Evolutionary conservation across 2,888 invertebrate genomes (phyloP).

Genomic region (Mechanitis mazaeus): DNA sequence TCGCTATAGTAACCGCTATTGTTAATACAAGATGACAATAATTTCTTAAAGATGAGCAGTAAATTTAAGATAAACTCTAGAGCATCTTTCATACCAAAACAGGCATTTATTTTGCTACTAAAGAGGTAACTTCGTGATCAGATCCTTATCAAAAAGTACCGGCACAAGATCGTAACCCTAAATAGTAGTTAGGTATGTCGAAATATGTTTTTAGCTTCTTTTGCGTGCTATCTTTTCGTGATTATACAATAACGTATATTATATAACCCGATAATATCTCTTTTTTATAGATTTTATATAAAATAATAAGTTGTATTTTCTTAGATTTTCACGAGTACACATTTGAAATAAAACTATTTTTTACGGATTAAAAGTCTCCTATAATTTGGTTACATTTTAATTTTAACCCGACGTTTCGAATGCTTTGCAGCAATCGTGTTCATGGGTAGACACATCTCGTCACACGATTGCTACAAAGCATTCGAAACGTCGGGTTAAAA

Average conservation of each 20-base stretch:
- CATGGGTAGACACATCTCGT: too few species aligned
- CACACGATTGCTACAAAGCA: too few species aligned
- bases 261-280: conserved; percentile 8
- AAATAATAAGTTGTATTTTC: not conserved
- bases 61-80: conserved; percentile 30
- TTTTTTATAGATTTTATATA: conserved; percentile 7
- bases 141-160: conserved; percentile 36
- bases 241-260: conserved; percentile 23
- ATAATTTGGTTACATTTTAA: too few species aligned
- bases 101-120: conserved; percentile 37
- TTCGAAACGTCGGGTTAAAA: too few species aligned
- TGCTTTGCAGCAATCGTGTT: too few species aligned
- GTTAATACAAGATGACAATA: conserved; percentile 26
- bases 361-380: too few species aligned
- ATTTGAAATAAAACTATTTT: too few species aligned
- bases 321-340: too few species aligned
- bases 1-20: conserved; percentile 21
- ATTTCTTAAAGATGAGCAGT: conserved; percentile 30
- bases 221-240: conserved; percentile 26
- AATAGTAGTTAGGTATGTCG: conserved; percentile 35
- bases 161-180: conserved; percentile 36
- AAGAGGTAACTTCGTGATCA: conserved; percentile 36
- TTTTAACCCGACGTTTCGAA: too few species aligned
- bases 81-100: conserved; percentile 35
- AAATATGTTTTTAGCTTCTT: conserved; percentile 33